phyloP scores from a whole-genome alignment of 2,113 vertebrate genomes.

The Phaethornis superciliosus region DNA sequence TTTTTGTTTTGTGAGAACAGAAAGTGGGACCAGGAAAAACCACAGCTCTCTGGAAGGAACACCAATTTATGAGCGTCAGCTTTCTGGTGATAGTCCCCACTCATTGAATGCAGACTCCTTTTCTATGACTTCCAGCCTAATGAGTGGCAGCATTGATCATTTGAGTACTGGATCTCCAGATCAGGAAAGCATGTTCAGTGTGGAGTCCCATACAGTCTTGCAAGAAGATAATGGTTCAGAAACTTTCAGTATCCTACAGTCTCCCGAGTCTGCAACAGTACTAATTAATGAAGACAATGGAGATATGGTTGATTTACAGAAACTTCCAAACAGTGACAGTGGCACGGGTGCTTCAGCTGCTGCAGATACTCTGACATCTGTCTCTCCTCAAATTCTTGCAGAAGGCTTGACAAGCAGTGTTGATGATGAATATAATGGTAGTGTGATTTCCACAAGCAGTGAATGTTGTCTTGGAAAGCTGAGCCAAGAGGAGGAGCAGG shows the following conservation, averaged over 20 bases:
- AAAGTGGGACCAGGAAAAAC: constrained; percentile 47
- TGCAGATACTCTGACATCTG: background rate
- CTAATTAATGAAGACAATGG: background rate
- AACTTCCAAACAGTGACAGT: background rate
- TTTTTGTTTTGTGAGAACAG: constrained; percentile 35
- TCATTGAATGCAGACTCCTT: constrained; percentile 79
- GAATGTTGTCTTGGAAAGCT: background rate
- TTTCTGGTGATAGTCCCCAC: constrained; percentile 76
- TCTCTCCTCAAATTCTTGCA: background rate
- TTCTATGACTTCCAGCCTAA: constrained; percentile 77
- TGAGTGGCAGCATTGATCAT: constrained; percentile 78
- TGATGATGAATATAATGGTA: background rate
- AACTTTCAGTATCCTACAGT: constrained; percentile 68
- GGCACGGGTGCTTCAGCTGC: background rate
- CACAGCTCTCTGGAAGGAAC: constrained; percentile 73
- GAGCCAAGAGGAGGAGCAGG: background rate
- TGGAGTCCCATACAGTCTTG: constrained; percentile 36
- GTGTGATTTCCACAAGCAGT: background rate
- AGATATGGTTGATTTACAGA: background rate
- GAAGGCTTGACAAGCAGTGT: background rate
- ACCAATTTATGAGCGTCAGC: constrained; percentile 69
- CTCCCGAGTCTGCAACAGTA: constrained; percentile 23
- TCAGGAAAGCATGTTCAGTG: constrained; percentile 61
- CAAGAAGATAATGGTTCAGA: constrained; percentile 61
- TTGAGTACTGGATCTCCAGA: constrained; percentile 78